Conservation (phyloP, 2,113 vertebrate species). For the Chaetodon trifascialis region DNA sequence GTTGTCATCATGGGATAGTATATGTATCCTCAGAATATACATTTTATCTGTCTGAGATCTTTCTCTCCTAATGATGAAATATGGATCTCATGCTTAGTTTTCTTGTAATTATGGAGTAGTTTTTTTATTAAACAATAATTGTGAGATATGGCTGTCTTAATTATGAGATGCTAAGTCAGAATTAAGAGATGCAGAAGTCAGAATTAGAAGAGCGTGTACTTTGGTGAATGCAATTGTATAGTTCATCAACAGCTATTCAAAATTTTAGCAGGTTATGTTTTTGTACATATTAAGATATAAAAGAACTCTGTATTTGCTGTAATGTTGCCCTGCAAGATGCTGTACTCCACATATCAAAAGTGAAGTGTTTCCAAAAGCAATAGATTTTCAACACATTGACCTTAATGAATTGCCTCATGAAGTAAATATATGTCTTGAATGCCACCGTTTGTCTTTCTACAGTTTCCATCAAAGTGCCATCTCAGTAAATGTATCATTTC, state of each 20-base stretch:
- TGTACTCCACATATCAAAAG: constrained; percentile 3
- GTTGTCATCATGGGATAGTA: not conserved
- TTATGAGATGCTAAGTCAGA: not conserved
- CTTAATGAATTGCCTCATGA: not conserved
- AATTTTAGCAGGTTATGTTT: not conserved
- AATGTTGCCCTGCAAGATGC: constrained; percentile 9
- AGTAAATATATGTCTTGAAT: not conserved
- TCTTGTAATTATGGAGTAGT: too few relatives aligned
- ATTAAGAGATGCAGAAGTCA: not conserved
- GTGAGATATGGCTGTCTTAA: not conserved
- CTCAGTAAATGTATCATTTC: constrained; percentile 11
- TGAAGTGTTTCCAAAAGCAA: constrained; percentile 7
- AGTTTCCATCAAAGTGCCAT: constrained; percentile 15
- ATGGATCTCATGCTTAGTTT: too few relatives aligned
- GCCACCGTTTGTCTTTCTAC: not conserved
- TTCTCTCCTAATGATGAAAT: not conserved
- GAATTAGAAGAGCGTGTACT: not conserved
- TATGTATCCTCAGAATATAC: too few relatives aligned
- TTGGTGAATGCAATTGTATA: not conserved
- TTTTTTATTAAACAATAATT: too few relatives aligned
- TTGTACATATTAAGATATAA: not conserved
- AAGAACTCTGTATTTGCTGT: constrained; percentile 5
- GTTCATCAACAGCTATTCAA: not conserved
- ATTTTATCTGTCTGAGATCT: not conserved
- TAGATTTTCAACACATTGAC: not conserved